Percentiles rank a stretch among this genome's conserved stretches.
Conservation (phyloP, 2,888 invertebrate species). For the Pheosia gnoma region DNA sequence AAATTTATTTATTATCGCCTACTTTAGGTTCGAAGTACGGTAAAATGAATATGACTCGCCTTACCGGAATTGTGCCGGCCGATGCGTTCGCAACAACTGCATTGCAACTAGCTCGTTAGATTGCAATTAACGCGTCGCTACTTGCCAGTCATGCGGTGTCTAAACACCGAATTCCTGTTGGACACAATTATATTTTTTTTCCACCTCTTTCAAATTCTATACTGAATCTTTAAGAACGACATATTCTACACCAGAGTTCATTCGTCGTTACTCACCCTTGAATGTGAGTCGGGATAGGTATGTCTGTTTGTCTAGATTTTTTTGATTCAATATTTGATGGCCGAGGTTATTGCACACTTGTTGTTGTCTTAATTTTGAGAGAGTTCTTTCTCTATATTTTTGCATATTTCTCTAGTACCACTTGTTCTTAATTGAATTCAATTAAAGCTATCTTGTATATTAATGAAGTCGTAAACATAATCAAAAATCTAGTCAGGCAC, state of each 20-base stretch:
- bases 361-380: too few species aligned
- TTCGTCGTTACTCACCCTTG: too few species aligned
- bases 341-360: too few species aligned
- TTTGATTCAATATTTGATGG: too few species aligned
- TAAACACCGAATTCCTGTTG: slow-evolving; percentile 19
- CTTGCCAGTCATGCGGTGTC: slow-evolving; percentile 34
- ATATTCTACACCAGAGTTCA: too few species aligned
- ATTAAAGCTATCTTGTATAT: background rate
- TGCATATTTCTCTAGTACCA: background rate
- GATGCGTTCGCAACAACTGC: slow-evolving; percentile 15
- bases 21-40: background rate
- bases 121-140: slow-evolving; percentile 37
- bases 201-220: background rate
- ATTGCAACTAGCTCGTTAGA: slow-evolving; percentile 32
- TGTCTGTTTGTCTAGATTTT: too few species aligned
- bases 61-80: slow-evolving; percentile 29
- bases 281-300: too few species aligned
- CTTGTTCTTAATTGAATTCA: background rate
- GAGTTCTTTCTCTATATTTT: too few species aligned
- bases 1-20: background rate
- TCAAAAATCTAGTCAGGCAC: slow-evolving; percentile 10
- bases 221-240: background rate
- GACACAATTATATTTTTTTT: background rate
- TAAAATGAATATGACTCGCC: slow-evolving; percentile 12
- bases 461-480: slow-evolving; percentile 1